Percentiles rank a stretch among this genome's conserved stretches.
These are phyloP conservation scores for Megatriorchis doriae DNA, from an alignment of 2,113 vertebrate genomes.

Conservation along the genomic window DNA sequence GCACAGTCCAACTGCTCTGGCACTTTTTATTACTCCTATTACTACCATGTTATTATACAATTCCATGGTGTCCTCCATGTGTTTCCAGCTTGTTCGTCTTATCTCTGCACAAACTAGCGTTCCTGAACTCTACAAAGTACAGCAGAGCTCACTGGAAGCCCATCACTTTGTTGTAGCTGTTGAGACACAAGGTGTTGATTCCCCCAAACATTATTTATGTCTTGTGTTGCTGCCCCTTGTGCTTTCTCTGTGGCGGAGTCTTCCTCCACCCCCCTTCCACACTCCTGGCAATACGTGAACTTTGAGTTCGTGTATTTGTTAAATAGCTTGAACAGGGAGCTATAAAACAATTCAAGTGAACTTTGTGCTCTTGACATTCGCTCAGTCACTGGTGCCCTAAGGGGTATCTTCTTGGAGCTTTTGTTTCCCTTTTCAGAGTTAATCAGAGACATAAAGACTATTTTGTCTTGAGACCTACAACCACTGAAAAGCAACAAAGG, in stretches of 20 bases:
- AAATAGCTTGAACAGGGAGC: not conserved
- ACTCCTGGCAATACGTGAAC: not conserved
- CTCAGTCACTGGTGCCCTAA: not conserved
- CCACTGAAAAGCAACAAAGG: not conserved
- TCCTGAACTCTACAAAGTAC: not conserved
- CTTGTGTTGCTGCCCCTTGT: not conserved
- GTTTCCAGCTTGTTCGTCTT: not conserved
- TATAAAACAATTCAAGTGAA: not conserved
- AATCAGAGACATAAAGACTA: slow-evolving; percentile 9
- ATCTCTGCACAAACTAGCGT: rapidly evolving
- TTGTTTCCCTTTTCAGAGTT: slow-evolving; percentile 27
- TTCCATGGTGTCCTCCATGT: not conserved
- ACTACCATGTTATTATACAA: not conserved
- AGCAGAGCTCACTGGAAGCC: not conserved
- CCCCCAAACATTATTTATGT: not conserved
- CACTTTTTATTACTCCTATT: not conserved
- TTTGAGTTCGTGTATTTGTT: not conserved
- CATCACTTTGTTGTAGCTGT: not conserved
- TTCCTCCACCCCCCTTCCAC: not conserved
- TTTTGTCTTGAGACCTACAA: slow-evolving; percentile 9
- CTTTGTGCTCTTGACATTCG: not conserved
- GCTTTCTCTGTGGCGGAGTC: not conserved
- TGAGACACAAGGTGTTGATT: not conserved
- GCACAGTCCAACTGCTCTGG: not conserved
- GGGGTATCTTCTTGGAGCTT: not conserved